Evolutionary conservation across 2,888 invertebrate species (phyloP).

Genomic region (Mycalesis mineus): DNA sequence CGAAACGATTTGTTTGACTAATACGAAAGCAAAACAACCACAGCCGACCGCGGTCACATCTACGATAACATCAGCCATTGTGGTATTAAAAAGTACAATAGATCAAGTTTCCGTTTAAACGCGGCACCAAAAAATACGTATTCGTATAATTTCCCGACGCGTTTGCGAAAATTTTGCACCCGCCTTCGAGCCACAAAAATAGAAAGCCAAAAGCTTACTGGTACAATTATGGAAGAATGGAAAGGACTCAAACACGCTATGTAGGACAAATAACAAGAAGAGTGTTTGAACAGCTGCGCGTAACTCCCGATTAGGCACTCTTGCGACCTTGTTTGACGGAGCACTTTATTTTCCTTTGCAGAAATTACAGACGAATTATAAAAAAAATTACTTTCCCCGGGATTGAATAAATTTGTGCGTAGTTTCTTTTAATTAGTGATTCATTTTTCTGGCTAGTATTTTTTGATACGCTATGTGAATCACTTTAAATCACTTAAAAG

Average conservation of each 20-base stretch:
- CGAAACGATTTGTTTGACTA: conserved; percentile 51
- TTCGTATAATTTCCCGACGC: neutral
- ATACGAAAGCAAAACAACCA: conserved; percentile 49
- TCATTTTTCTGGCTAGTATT: conserved; percentile 58
- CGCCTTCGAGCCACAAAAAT: conserved; percentile 49
- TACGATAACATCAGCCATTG: conserved; percentile 47
- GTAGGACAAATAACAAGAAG: conserved; percentile 62
- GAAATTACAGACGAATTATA: conserved; percentile 10
- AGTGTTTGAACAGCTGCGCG: conserved; percentile 66
- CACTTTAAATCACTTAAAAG: conserved; percentile 70
- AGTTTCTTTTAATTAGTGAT: conserved; percentile 66
- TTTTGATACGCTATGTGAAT: conserved; percentile 69
- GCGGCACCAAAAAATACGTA: no score
- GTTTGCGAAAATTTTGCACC: conserved; percentile 11
- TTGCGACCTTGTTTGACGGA: conserved; percentile 13
- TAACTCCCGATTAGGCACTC: conserved; percentile 35
- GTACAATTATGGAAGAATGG: conserved; percentile 8
- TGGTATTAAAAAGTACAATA: conserved; percentile 3
- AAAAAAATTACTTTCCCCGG: conserved; percentile 28
- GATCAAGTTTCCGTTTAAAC: neutral
- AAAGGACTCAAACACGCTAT: conserved; percentile 6
- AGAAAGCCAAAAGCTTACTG: conserved; percentile 53
- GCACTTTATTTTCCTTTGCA: conserved; percentile 10
- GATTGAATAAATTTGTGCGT: conserved; percentile 47
- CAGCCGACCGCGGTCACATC: conserved; percentile 38